Base-by-base conservation (phyloP, 1,140 invertebrate species). In the Drosophila leontia region DNA sequence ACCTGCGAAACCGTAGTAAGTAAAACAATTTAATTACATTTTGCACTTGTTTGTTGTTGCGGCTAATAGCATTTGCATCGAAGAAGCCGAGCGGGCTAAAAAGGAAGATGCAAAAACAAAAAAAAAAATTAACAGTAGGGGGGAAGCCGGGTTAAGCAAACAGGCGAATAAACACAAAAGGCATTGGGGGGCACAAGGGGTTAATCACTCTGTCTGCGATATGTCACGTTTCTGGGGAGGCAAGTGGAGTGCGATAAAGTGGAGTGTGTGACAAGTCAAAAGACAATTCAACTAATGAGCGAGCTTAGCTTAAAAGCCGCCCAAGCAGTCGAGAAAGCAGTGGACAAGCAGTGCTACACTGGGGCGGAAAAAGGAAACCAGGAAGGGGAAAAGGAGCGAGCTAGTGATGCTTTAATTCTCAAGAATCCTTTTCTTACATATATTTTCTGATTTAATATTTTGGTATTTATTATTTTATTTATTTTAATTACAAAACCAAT, bases 21-120 rank as follows among this genome's bases (percentile, higher is more conserved):
- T 86, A 72, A 74, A 88, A 84, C 80, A 84, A 90, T 87, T 87
- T 90, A 87, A 90, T 87, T 90, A 87, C 85, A 80, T 67, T 84
- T 88, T 72, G 65, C 77, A 55, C 59, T 86, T 79, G 74, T 78
- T 77, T 78, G 69, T 75, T 82, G 70, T 45, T 60, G 42, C 42
- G 47, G 81, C 81, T 83, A 83, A 83, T 83, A 80, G 81, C 81
- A 83, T 83, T 83, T 84, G 72, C 51, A 61, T 57, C 53, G 37
- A 56, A 65, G 45, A 65, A 44, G 48, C 37, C 51, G 42, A 34
- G 7, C 19, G 6, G 35, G 17, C 15, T n/a, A 29, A 45, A 48
- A 19, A 34, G 19, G 23, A 70, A 42, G 51, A 62, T 71, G 75
- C 26, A 47, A 64, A 64, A 32, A 13, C 11, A 12, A n/a, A 29